phyloP scores from a whole-genome alignment of 2,888 invertebrate genomes.

The Acronicta aceris region DNA sequence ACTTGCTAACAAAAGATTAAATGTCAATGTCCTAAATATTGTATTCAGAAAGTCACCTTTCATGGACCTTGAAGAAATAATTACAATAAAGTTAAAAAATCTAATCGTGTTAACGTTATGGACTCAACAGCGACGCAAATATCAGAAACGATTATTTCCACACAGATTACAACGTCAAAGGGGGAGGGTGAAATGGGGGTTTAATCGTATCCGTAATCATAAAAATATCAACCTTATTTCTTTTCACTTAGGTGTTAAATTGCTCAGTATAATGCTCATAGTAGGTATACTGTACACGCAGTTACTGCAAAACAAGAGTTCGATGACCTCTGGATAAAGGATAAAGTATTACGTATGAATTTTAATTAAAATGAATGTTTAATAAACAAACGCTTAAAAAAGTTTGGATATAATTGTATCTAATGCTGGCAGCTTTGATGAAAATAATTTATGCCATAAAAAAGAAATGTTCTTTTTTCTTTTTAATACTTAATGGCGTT shows the following conservation, averaged over 20 bases:
- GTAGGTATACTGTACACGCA: constrained; percentile 19
- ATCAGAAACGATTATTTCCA: constrained; percentile 80
- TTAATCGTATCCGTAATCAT: constrained; percentile 27
- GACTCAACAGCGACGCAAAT: constrained; percentile 61
- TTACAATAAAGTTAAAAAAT: constrained; percentile 23
- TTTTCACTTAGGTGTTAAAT: constrained; percentile 11
- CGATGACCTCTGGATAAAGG: constrained; percentile 40
- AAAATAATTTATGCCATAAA: neutral
- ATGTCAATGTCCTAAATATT: constrained; percentile 5
- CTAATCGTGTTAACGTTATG: constrained; percentile 60
- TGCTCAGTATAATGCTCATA: neutral
- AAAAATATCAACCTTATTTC: constrained; percentile 41
- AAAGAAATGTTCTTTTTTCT: neutral
- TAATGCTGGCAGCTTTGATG: neutral
- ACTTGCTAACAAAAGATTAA: constrained; percentile 9
- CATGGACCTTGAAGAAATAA: constrained; percentile 14
- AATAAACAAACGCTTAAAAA: neutral
- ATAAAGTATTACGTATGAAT: constrained; percentile 25
- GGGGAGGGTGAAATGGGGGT: constrained; percentile 73
- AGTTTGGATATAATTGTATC: neutral
- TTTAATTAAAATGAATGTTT: constrained; percentile 33
- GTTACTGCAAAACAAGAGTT: constrained; percentile 47
- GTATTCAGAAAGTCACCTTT: constrained; percentile 6
- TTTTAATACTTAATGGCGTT: neutral
- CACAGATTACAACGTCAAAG: constrained; percentile 76